Conservation (phyloP, 2,113 vertebrate species). For the Indicator maculatus region DNA sequence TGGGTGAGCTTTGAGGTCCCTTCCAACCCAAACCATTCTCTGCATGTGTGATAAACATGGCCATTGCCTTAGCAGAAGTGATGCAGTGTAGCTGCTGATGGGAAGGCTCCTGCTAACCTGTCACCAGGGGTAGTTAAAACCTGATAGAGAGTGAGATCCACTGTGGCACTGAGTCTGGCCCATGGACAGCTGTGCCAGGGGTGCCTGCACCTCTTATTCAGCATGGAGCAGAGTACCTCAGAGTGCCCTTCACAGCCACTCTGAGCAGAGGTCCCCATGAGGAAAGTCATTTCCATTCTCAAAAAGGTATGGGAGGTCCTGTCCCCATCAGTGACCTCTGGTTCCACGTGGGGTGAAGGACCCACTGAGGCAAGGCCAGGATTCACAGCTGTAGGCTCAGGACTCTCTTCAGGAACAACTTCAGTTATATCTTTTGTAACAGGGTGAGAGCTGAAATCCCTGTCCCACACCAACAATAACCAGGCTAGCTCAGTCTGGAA, state of each 20-base stretch:
- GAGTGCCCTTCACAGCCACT: background rate
- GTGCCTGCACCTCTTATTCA: rapidly evolving
- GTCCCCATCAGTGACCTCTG: background rate
- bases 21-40: too few species aligned
- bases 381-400: background rate
- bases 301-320: background rate
- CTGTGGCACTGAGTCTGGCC: background rate
- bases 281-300: background rate
- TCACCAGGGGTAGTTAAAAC: background rate
- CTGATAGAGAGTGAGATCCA: background rate
- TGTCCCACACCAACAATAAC: too few species aligned
- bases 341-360: background rate
- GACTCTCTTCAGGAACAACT: background rate
- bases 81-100: background rate
- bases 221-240: background rate
- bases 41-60: background rate
- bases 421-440: too few species aligned
- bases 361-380: background rate
- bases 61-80: background rate
- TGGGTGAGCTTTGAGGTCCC: too few species aligned
- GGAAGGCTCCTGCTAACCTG: background rate
- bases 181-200: background rate
- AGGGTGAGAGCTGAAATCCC: too few species aligned
- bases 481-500: too few species aligned
- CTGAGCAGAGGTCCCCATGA: background rate